These are phyloP conservation scores for Halotydeus destructor DNA, from an alignment of 1,140 invertebrate genomes.

Conservation along the genomic window DNA sequence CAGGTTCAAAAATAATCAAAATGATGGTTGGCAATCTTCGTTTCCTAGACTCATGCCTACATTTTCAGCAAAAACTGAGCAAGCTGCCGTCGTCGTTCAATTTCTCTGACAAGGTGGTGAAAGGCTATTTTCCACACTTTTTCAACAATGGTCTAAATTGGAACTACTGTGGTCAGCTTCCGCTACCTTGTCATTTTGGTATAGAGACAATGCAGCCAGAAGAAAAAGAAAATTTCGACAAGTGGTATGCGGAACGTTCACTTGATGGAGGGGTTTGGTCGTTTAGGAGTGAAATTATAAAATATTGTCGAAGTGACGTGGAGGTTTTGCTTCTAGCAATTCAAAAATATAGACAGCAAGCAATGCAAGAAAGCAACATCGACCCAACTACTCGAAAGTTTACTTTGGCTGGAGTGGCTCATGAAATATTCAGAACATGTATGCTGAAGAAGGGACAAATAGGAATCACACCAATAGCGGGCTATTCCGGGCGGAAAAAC, in stretches of 20 bases:
- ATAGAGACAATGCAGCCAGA: slow-evolving; percentile 2
- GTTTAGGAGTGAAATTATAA: not conserved
- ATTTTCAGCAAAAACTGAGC: not conserved
- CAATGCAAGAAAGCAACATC: not conserved
- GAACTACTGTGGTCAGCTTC: not conserved
- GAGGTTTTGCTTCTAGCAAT: not conserved
- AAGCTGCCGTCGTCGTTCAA: too few species aligned
- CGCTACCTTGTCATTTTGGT: not conserved
- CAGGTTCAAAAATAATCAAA: not conserved
- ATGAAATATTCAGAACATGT: not conserved
- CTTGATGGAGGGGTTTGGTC: not conserved
- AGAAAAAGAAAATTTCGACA: slow-evolving; percentile 7
- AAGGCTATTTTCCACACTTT: not conserved
- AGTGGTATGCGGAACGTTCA: slow-evolving; percentile 2
- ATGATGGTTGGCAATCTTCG: not conserved
- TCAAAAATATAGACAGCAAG: not conserved
- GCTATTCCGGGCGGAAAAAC: not conserved
- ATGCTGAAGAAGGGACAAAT: not conserved
- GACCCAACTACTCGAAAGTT: not conserved
- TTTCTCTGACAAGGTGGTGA: not conserved
- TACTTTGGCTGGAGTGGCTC: not conserved
- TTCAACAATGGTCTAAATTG: not conserved
- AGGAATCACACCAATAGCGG: not conserved
- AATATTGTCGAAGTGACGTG: slow-evolving; percentile 6
- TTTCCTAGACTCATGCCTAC: not conserved